Evolutionary conservation across 2,888 invertebrate genomes (phyloP).

Genomic region (Tachystola acroxantha): DNA sequence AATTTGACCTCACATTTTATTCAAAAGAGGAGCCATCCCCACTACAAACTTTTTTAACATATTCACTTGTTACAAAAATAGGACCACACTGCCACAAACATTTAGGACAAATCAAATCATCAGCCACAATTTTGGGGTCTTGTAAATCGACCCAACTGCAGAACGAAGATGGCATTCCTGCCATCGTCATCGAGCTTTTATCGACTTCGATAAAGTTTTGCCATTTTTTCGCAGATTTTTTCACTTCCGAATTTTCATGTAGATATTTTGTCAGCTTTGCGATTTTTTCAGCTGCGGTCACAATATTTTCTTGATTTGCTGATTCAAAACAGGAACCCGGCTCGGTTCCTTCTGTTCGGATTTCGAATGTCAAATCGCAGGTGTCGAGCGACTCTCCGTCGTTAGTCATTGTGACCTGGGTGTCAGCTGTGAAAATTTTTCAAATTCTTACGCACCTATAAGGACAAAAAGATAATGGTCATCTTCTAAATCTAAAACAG

Average conservation of each 20-base stretch:
- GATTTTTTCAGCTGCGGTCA: constrained; percentile 64
- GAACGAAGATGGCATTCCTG: constrained; percentile 16
- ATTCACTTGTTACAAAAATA: constrained; percentile 53
- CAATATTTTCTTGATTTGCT: constrained; percentile 33
- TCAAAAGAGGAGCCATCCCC: constrained; percentile 33
- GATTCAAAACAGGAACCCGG: constrained; percentile 37
- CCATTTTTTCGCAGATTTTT: constrained; percentile 52
- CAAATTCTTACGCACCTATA: constrained; percentile 67
- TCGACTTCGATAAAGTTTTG: constrained; percentile 44
- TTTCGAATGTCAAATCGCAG: constrained; percentile 49
- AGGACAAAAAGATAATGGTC: constrained; percentile 14
- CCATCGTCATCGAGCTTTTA: constrained; percentile 23
- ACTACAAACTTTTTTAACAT: constrained; percentile 40
- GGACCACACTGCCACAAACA: constrained; percentile 72
- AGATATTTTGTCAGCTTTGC: constrained; percentile 70
- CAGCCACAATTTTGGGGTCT: constrained; percentile 20
- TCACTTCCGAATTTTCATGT: constrained; percentile 30
- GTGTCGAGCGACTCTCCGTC: constrained; percentile 34
- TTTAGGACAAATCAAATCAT: constrained; percentile 47
- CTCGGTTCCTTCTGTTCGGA: constrained; percentile 44
- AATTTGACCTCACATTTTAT: constrained; percentile 45
- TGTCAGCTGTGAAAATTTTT: constrained; percentile 66
- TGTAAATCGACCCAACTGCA: constrained; percentile 47
- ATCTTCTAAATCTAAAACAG: no score
- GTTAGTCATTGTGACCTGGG: constrained; percentile 34